phyloP scores from a whole-genome alignment of 2,888 invertebrate genomes.

The Cephus nigrinus region DNA sequence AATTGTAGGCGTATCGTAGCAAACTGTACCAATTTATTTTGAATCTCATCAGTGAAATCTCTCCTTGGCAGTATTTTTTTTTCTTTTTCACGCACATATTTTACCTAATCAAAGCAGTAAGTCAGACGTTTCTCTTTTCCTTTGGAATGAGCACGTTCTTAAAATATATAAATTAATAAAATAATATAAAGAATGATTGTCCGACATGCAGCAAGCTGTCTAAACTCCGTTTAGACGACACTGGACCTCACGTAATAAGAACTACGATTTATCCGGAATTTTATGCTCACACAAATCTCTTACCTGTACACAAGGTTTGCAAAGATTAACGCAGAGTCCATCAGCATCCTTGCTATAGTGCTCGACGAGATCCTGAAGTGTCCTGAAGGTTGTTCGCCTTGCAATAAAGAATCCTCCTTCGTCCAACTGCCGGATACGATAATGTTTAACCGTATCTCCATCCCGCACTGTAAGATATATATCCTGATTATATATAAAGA shows the following conservation, averaged over 20 bases:
- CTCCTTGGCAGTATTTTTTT: neutral
- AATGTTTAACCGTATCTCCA: conserved; percentile 99
- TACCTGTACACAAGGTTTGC: conserved; percentile 95
- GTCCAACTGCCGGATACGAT: conserved; percentile 97
- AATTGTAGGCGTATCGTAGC: neutral
- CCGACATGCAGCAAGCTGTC: conserved; percentile 57
- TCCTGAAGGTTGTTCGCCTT: conserved; percentile 95
- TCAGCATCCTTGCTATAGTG: conserved; percentile 98
- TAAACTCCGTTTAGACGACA: conserved; percentile 58
- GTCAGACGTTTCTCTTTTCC: conserved; percentile 27
- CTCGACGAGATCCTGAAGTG: conserved; percentile 95
- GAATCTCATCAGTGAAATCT: conserved; percentile 21
- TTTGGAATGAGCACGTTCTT: conserved; percentile 22
- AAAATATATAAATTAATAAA: conserved; percentile 20
- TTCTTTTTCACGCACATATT: conserved; percentile 15
- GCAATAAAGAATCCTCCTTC: conserved; percentile 99
- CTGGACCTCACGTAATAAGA: conserved; percentile 6
- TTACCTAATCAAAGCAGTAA: conserved; percentile 32
- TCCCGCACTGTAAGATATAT: conserved; percentile 83
- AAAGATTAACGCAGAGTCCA: conserved; percentile 97
- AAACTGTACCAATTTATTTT: neutral
- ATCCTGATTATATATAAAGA: neutral
- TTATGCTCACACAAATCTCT: conserved; percentile 18
- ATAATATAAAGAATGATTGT: conserved; percentile 22
- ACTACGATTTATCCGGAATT: neutral